Base-by-base conservation (phyloP, 1,140 invertebrate genomes). In the Propsilocerus akamusi region DNA sequence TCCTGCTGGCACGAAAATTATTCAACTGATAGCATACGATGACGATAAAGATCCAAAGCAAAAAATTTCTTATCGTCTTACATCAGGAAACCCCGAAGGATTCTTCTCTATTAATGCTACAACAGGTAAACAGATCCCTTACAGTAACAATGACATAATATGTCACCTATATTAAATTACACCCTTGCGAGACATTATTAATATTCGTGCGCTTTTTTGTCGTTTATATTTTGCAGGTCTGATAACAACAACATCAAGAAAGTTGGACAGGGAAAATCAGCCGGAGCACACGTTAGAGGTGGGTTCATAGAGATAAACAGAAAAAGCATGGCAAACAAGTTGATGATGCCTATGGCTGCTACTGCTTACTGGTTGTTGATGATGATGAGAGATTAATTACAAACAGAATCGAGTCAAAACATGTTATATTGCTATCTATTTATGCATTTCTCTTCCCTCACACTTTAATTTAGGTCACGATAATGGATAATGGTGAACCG, bases 81-180 rank as follows among this genome's bases (percentile, higher is more conserved):
- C 80, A 1, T 83, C 85, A 25, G 92, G 91, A 55, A 93, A 96
- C 73, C 81, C 87, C 0, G 86, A 90, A 58, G 81, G 83, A 46
- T 83, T 89, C 58, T 97, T 97, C 68, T 68, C 78, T 48, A 93
- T 97, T 56, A 83, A 95, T 65, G 70, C 75, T 20, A 70, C 72
- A 5, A 85, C 86, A 55, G 91, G 91, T 93, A 70, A 73, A 71
- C 63, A 49, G 34, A n/a, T n/a, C n/a, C n/a, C n/a, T n/a, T n/a
- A n/a, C n/a, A n/a, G n/a, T n/a, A n/a, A n/a, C n/a, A n/a, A n/a
- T n/a, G n/a, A n/a, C n/a, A n/a, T n/a, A n/a, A n/a, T n/a, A n/a
- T n/a, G n/a, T n/a, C n/a, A 30, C 2, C 28, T 30, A 30, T 20
- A 41, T 41, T 41, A 41, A 41, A 41, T 41, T 41, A 41, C 22